These are phyloP conservation scores for Toxotes jaculatrix DNA, from an alignment of 2,113 vertebrate genomes.

Conservation along the genomic window DNA sequence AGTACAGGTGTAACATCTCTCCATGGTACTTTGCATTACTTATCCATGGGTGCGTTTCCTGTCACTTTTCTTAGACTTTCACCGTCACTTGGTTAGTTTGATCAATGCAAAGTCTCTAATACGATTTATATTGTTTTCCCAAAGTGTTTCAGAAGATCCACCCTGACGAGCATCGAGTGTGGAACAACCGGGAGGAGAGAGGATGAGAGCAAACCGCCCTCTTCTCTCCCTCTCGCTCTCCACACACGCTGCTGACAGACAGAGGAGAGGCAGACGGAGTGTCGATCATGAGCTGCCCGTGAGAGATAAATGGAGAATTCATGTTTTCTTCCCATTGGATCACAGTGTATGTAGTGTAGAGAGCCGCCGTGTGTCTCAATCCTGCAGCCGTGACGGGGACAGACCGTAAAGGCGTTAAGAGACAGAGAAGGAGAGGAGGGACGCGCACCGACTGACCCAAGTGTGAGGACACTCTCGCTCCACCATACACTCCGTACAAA, in stretches of 20 bases:
- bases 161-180: slow-evolving; percentile 16
- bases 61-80: neutral
- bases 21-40: neutral
- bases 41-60: neutral
- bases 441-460: slow-evolving; percentile 26
- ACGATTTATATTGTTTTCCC: neutral
- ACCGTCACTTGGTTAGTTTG: neutral
- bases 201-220: slow-evolving; percentile 29
- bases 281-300: slow-evolving; percentile 18
- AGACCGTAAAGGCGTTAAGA: slow-evolving; percentile 6
- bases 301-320: slow-evolving; percentile 58
- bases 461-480: slow-evolving; percentile 22
- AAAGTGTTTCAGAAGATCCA: slow-evolving; percentile 11
- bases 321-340: slow-evolving; percentile 51
- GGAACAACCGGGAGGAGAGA: slow-evolving; percentile 47
- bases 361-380: slow-evolving; percentile 27
- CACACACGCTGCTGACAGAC: slow-evolving; percentile 33
- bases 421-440: slow-evolving; percentile 23
- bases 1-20: neutral
- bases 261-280: slow-evolving; percentile 22
- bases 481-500: neutral
- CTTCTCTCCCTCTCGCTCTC: neutral
- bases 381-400: slow-evolving; percentile 29
- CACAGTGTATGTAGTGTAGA: slow-evolving; percentile 1
- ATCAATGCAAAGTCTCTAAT: neutral